phyloP scores from a whole-genome alignment of 2,888 invertebrate genomes.

The Himalopsyche kuldschensis region DNA sequence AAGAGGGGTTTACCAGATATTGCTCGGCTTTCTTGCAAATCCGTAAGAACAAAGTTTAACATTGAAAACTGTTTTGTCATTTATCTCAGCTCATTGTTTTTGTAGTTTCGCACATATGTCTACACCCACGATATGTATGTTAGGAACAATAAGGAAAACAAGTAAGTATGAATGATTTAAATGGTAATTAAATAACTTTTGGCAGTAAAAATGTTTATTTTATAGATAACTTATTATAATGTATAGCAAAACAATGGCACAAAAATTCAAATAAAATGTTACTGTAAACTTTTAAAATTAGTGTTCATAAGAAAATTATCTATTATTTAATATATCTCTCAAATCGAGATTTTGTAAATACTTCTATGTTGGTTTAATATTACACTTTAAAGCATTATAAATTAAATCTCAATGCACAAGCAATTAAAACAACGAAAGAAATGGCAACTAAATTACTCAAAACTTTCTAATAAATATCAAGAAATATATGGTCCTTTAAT shows the following conservation, averaged over 20 bases:
- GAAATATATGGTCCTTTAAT: no score
- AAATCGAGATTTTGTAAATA: not conserved
- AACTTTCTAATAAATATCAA: no score
- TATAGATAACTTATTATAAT: not conserved
- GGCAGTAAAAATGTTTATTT: not conserved
- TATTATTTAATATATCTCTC: not conserved
- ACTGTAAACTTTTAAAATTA: not conserved
- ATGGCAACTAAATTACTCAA: not conserved
- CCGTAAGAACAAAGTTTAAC: no score
- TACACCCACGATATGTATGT: no score
- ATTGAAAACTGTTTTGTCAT: no score
- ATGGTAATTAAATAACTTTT: no score
- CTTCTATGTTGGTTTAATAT: not conserved
- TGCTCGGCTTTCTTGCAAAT: no score
- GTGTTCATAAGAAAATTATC: not conserved
- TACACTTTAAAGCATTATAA: not conserved
- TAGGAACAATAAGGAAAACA: no score
- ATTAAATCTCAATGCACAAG: not conserved
- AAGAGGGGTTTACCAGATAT: no score
- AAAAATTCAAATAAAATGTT: not conserved
- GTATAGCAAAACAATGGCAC: not conserved
- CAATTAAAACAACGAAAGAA: not conserved
- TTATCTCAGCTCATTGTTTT: no score
- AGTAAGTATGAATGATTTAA: no score
- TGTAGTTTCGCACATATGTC: no score